phyloP scores from a whole-genome alignment of 2,113 vertebrate species.

The Ciconia stormi region DNA sequence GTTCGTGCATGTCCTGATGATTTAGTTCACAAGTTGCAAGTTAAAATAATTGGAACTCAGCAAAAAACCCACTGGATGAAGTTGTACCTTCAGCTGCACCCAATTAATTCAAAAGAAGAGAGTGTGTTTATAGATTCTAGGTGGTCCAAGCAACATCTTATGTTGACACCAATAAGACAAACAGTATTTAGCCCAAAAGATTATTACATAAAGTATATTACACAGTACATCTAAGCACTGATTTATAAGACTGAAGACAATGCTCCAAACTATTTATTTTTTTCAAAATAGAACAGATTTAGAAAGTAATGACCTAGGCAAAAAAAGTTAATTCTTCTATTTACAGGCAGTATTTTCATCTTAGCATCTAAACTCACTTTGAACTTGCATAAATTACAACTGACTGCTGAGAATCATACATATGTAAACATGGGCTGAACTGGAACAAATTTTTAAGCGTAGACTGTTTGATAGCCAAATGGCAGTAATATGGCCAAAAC shows the following conservation, averaged over 20 bases:
- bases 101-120: neutral
- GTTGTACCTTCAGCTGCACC: neutral
- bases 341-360: neutral
- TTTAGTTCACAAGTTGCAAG: neutral
- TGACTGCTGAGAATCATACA: neutral
- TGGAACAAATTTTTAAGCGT: neutral
- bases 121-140: neutral
- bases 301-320: neutral
- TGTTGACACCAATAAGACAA: neutral
- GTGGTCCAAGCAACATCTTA: neutral
- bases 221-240: neutral
- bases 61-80: neutral
- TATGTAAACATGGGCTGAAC: neutral
- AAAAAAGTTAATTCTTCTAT: neutral
- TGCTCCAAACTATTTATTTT: neutral
- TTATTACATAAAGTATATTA: neutral
- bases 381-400: neutral
- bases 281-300: neutral
- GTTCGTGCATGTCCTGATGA: neutral
- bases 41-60: neutral
- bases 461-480: neutral
- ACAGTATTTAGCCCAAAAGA: neutral
- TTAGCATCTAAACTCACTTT: neutral
- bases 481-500: neutral
- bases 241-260: neutral